These are phyloP conservation scores for Ichneumon xanthorius DNA, from an alignment of 2,888 invertebrate genomes.

Conservation along the genomic window DNA sequence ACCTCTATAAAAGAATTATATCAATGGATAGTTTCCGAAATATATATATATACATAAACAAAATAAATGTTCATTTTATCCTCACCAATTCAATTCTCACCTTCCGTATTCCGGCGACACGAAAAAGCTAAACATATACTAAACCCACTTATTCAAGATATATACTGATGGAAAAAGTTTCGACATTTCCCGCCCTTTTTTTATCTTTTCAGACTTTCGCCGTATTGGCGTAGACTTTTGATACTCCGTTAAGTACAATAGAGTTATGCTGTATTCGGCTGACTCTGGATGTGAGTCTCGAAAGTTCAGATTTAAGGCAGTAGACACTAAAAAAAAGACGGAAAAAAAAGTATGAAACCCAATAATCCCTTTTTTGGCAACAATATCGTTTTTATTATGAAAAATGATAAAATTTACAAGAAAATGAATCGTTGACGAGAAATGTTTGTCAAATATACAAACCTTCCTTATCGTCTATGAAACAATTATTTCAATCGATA, in stretches of 20 bases:
- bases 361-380: not conserved
- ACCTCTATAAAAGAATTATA: not conserved
- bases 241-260: no score
- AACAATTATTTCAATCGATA: not conserved
- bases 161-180: slow-evolving; percentile 4
- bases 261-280: no score
- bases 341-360: not conserved
- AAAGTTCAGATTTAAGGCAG: no score
- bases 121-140: slow-evolving; percentile 34
- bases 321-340: no score
- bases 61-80: not conserved
- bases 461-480: not conserved
- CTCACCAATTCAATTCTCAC: not conserved
- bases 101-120: not conserved
- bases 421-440: not conserved
- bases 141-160: slow-evolving; percentile 57
- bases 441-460: not conserved
- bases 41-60: not conserved
- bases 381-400: no score
- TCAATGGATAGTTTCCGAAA: not conserved
- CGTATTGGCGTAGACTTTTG: no score
- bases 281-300: no score
- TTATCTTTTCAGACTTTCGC: no score
- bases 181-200: no score
- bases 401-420: not conserved